Evolutionary conservation across 2,888 invertebrate species (phyloP).

Genomic region (Sarcophaga subvicina): DNA sequence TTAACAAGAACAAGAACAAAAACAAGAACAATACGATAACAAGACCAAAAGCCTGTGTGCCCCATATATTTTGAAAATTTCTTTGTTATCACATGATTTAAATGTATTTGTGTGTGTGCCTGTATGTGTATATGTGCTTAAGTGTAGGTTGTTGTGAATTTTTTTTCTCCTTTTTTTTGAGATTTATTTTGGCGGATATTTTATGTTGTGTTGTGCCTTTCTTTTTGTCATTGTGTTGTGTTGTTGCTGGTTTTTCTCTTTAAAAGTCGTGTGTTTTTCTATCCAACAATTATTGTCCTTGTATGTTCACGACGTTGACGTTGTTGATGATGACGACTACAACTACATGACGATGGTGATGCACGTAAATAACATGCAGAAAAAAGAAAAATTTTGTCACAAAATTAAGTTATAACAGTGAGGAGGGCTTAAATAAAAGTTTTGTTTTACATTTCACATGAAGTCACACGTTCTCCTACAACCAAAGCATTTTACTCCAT

Average conservation of each 20-base stretch:
- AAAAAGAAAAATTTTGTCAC: conserved; percentile 14
- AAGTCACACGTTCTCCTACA: not conserved
- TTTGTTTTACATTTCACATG: not conserved
- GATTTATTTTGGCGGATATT: conserved; percentile 2
- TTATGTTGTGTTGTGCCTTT: conserved; percentile 30
- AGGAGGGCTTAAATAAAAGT: not conserved
- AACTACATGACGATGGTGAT: conserved; percentile 25
- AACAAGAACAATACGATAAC: conserved; percentile 28
- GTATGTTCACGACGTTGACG: conserved; percentile 39
- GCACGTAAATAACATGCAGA: conserved; percentile 33
- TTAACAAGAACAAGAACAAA: not conserved
- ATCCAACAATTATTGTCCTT: conserved; percentile 58
- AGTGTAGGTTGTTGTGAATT: not conserved
- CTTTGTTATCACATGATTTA: conserved; percentile 43
- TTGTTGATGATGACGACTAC: too few relatives aligned
- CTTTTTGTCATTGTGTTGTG: not conserved
- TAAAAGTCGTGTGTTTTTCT: conserved; percentile 15
- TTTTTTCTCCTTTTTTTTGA: not conserved
- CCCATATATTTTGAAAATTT: not conserved
- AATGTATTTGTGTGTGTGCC: not conserved
- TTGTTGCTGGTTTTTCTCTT: not conserved
- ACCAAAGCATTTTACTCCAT: too few relatives aligned
- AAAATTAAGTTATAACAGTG: conserved; percentile 3
- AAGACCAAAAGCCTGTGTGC: conserved; percentile 9
- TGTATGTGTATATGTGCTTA: not conserved